Percentiles rank a stretch among this genome's conserved stretches.
Evolutionary conservation across 1,140 invertebrate genomes (phyloP).

Genomic region (Andricus grossulariae): DNA sequence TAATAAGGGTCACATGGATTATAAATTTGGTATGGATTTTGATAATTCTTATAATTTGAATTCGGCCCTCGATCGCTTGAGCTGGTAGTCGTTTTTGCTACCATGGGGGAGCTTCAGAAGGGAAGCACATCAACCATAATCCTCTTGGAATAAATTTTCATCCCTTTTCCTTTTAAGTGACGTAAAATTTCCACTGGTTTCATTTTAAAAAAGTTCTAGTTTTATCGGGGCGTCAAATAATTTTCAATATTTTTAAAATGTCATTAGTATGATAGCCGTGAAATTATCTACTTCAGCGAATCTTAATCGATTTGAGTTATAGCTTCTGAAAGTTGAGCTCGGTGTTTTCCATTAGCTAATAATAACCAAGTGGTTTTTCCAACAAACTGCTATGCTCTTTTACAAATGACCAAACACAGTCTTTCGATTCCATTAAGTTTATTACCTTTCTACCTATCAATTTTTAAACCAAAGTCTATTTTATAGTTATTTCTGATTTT

Average conservation of each 20-base stretch:
- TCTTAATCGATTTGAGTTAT: conserved; percentile 31
- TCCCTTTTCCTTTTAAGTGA: too few species aligned
- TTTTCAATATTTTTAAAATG: conserved; percentile 9
- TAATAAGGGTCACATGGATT: conserved; percentile 47
- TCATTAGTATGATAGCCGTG: conserved; percentile 5
- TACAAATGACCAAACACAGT: too few species aligned
- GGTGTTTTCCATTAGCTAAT: too few species aligned
- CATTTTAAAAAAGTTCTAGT: neutral
- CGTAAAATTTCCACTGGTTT: neutral
- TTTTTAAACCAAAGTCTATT: too few species aligned
- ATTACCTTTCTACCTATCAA: too few species aligned
- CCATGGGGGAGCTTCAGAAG: neutral
- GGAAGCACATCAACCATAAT: neutral
- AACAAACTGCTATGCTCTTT: too few species aligned
- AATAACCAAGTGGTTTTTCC: too few species aligned
- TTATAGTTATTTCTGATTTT: too few species aligned
- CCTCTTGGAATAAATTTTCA: neutral
- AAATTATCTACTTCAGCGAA: conserved; percentile 28
- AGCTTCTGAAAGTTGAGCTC: neutral
- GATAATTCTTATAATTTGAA: conserved; percentile 9
- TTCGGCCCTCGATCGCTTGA: neutral
- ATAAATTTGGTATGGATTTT: conserved; percentile 33
- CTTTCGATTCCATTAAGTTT: too few species aligned
- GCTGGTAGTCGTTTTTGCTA: neutral
- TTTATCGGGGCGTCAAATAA: neutral